Percentiles rank a stretch among this genome's conserved stretches.
These are phyloP conservation scores for Lacanobia oleracea DNA, from an alignment of 2,888 invertebrate species.

Conservation along the genomic window DNA sequence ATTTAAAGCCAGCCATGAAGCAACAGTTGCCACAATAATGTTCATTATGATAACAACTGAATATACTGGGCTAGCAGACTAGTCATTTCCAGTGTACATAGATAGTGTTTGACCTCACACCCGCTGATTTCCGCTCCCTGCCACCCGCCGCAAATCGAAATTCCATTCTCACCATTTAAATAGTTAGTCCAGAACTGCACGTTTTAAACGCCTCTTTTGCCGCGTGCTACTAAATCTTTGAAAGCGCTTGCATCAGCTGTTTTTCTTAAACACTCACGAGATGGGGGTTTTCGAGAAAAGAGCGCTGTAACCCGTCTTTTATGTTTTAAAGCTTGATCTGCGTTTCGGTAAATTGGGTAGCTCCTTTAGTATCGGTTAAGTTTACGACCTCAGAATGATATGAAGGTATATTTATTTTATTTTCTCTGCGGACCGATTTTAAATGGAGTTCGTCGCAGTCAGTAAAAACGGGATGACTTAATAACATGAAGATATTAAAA, in stretches of 20 bases:
- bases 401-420: conserved; percentile 9
- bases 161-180: conserved; percentile 40
- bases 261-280: background rate
- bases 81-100: conserved; percentile 10
- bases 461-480: background rate
- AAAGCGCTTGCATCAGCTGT: conserved; percentile 19
- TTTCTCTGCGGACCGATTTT: background rate
- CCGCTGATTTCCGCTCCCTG: conserved; percentile 19
- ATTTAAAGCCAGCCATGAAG: background rate
- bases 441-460: background rate
- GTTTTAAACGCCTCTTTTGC: conserved; percentile 20
- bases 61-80: background rate
- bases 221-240: conserved; percentile 24
- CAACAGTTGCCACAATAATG: conserved; percentile 12
- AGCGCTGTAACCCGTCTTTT: background rate
- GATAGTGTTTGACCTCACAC: conserved; percentile 14
- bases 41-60: background rate
- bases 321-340: conserved; percentile 3
- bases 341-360: conserved; percentile 1
- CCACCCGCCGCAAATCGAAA: conserved; percentile 28
- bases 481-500: background rate
- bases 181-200: conserved; percentile 12
- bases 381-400: conserved; percentile 9
- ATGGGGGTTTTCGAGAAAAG: background rate
- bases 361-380: background rate